These are phyloP conservation scores for Oryctes rhinoceros DNA, from an alignment of 1,140 invertebrate species.

Conservation along the genomic window DNA sequence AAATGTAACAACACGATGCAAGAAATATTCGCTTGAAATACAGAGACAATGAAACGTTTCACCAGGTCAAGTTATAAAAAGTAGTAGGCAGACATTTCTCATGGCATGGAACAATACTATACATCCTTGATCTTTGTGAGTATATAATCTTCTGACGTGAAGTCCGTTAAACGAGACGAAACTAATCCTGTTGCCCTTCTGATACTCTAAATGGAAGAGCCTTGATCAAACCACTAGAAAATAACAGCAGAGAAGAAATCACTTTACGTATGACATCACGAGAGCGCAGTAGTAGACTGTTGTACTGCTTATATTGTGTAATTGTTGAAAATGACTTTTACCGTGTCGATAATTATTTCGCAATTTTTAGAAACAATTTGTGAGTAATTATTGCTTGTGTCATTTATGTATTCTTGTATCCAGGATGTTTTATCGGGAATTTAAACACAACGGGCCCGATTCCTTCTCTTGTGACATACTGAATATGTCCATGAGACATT, in stretches of 20 bases:
- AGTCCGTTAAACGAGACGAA: neutral
- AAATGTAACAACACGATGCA: no score
- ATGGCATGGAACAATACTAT: neutral
- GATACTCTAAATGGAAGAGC: constrained; percentile 13
- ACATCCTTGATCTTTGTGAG: constrained; percentile 10
- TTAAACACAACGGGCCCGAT: no score
- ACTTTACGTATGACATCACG: constrained; percentile 18
- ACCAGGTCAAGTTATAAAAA: constrained; percentile 8
- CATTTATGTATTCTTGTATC: no score
- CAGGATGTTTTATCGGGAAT: no score
- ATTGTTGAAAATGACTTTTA: neutral
- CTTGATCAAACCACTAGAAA: constrained; percentile 21
- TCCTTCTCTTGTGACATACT: no score
- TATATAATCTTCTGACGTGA: constrained; percentile 15
- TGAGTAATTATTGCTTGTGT: no score
- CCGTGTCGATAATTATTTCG: neutral
- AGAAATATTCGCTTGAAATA: neutral
- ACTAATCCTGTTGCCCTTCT: constrained; percentile 14
- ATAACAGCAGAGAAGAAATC: constrained; percentile 9
- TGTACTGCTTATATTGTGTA: neutral
- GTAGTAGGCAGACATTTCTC: constrained; percentile 1
- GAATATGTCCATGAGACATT: no score
- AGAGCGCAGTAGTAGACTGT: neutral
- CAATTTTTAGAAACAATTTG: no score
- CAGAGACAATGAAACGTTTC: neutral